A percentile compares a stretch with the other conserved stretches of the same genome.
phyloP scores from a whole-genome alignment of 2,797 vertebrate species.

The Pipistrellus pygmaeus region DNA sequence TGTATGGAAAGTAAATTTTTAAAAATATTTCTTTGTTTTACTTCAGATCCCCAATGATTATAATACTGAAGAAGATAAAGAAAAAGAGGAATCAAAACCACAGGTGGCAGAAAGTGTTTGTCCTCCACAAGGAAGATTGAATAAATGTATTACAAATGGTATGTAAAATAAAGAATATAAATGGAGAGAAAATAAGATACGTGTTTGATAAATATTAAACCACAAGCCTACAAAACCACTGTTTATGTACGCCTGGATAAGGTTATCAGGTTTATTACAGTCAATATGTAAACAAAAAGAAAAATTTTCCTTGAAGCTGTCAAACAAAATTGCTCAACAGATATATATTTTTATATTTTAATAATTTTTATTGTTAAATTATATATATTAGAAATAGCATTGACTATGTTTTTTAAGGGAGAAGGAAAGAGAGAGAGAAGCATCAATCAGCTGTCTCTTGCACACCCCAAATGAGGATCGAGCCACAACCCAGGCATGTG shows the following conservation, averaged over 20 bases:
- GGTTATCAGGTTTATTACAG: not conserved
- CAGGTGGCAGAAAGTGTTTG: not conserved
- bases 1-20: slow-evolving; percentile 41
- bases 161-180: slow-evolving; percentile 64
- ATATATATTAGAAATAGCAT: slow-evolving; percentile 29
- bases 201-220: slow-evolving; percentile 36
- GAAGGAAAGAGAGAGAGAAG: too few relatives aligned
- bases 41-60: slow-evolving; percentile 45
- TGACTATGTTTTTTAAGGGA: not conserved
- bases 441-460: too few relatives aligned
- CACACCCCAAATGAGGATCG: too few relatives aligned
- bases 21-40: slow-evolving; percentile 61
- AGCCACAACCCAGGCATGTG: too few relatives aligned
- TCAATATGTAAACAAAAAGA: not conserved
- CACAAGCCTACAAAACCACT: not conserved
- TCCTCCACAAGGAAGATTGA: slow-evolving; percentile 56
- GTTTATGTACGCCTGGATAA: not conserved
- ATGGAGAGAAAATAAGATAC: slow-evolving; percentile 36
- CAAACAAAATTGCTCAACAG: slow-evolving; percentile 1
- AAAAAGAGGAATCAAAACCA: slow-evolving; percentile 33
- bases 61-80: not conserved
- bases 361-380: slow-evolving; percentile 47
- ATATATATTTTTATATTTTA: slow-evolving; percentile 24
- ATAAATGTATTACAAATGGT: slow-evolving; percentile 75
- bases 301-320: not conserved